Evolutionary conservation across 2,797 vertebrate species (phyloP).

Genomic region (Hydrolagus colliei): DNA sequence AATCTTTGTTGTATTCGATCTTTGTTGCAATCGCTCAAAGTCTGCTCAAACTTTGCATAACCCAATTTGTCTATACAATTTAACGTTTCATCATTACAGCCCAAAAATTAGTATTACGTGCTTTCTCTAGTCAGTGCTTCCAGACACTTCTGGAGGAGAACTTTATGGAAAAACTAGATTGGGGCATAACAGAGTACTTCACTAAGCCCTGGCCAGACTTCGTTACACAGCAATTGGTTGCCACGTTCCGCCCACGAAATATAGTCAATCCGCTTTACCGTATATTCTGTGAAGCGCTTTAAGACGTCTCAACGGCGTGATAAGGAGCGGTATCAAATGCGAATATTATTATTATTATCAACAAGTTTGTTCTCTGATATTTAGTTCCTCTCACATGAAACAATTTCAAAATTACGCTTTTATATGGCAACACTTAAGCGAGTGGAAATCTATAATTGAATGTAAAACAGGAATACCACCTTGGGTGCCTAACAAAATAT

Average conservation of each 20-base stretch:
- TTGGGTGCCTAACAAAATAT: background rate
- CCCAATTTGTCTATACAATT: background rate
- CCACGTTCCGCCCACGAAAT: too few relatives aligned
- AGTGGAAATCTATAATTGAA: background rate
- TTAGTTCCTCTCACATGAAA: background rate
- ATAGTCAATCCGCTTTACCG: too few relatives aligned
- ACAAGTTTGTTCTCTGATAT: background rate
- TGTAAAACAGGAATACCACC: background rate
- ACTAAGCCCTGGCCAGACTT: background rate
- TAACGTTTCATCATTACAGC: background rate
- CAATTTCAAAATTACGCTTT: background rate
- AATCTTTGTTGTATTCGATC: background rate
- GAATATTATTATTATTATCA: background rate
- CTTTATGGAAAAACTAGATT: constrained; percentile 10
- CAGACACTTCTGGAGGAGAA: background rate
- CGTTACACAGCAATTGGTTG: background rate
- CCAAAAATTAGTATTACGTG: background rate
- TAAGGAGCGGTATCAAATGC: too few relatives aligned
- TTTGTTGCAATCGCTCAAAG: background rate
- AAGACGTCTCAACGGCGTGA: too few relatives aligned
- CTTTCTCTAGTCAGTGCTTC: background rate
- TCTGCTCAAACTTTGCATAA: background rate
- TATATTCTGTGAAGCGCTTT: too few relatives aligned
- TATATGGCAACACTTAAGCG: background rate
- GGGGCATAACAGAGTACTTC: constrained; percentile 1